These are phyloP conservation scores for Elanus axillaris DNA, from an alignment of 2,113 vertebrate genomes.

Conservation along the genomic window DNA sequence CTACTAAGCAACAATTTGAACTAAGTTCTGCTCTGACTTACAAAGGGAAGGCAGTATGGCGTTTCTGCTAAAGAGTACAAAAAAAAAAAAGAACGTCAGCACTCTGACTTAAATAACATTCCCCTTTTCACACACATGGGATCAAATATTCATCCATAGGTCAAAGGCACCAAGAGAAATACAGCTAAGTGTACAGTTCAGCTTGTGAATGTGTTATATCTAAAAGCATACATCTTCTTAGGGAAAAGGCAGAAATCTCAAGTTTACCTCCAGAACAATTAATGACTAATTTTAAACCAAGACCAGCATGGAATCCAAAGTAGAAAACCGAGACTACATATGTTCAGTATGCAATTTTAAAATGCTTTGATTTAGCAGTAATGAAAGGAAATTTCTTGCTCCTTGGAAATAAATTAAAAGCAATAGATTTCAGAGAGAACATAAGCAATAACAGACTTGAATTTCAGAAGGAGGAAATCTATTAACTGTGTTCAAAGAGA, in stretches of 20 bases:
- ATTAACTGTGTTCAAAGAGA: slow-evolving; percentile 54
- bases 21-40: background rate
- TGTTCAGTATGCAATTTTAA: background rate
- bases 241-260: background rate
- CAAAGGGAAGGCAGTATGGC: background rate
- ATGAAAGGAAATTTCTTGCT: slow-evolving; percentile 35
- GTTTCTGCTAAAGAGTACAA: background rate
- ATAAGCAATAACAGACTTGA: slow-evolving; percentile 18
- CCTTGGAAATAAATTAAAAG: slow-evolving; percentile 43
- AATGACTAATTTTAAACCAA: background rate
- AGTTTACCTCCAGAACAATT: background rate
- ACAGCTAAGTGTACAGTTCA: background rate
- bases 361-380: slow-evolving; percentile 25
- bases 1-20: background rate
- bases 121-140: background rate
- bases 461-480: slow-evolving; percentile 51
- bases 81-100: background rate
- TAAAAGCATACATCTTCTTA: background rate
- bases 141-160: background rate
- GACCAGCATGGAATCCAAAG: background rate
- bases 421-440: background rate
- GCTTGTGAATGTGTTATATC: background rate
- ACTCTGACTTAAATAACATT: background rate
- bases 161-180: background rate
- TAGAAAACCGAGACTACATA: background rate